Evolutionary conservation across 2,888 invertebrate genomes (phyloP), one percentile per base, ranked within the genome.

Genomic region (Cecidostiba fungosa): DNA sequence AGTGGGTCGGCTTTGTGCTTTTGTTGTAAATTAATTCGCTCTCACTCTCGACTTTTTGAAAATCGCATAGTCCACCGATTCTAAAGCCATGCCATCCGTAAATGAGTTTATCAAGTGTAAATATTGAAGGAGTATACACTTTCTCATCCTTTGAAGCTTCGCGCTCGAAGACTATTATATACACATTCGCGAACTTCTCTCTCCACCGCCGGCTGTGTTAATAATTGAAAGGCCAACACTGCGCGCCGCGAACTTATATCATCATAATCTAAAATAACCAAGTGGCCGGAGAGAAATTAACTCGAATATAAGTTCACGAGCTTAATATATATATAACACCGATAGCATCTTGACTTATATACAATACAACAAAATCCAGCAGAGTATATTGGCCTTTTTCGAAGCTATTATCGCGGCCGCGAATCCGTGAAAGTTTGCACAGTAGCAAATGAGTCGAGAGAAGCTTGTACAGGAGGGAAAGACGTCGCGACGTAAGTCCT

Each of bases 151-250:
- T 70, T 19, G 32, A 70, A n/a, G 32, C 32, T 26, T 29, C 29
- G 12, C 12, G 19, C 32, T 8, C 36, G n/a, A 39, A 77, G 62
- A 77, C 77, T 77, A 54, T 36, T 54, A 23, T 54, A 62, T 77
- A 32, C 10, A 39, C 32, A 39, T 39, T 10, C 39, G 50, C 50
- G 5, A 59, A 59, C 54, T 59, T 59, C 19, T 59, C 54, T 59
- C 54, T 0, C n/a, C 10, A 16, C 16, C 12, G 12, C 1, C 12
- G 8, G 12, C 47, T n/a, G 5, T 50, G 16, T 66, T 77, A 39
- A 77, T 36, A 77, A 77, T 77, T 66, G 59, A 77, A 77, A 78
- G 66, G 36, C 29, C n/a, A 78, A 69, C 29, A 32, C 66, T 23
- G 23, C 8, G 14, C 10, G 14, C 6, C 4, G 62, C 26, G 66